phyloP scores from a whole-genome alignment of 2,113 vertebrate genomes.

The Rhegmatorhina hoffmannsi region DNA sequence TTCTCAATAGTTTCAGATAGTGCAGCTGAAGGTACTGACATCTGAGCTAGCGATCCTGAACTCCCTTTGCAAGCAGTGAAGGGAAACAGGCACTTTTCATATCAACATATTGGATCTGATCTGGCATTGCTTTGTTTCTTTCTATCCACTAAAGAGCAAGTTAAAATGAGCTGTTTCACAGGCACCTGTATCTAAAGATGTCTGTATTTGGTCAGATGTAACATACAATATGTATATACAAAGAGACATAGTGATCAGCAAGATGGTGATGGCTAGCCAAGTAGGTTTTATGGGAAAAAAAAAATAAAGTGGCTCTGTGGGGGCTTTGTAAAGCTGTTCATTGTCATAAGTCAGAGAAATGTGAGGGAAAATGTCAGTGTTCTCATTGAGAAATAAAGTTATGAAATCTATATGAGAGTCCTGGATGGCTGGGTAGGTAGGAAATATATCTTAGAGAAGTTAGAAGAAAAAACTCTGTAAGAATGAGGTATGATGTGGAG shows the following conservation, averaged over 20 bases:
- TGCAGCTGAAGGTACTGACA: not conserved
- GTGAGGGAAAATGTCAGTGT: not conserved
- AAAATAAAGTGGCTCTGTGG: not conserved
- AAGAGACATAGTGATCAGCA: not conserved
- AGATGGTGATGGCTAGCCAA: not conserved
- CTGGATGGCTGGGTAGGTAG: not conserved
- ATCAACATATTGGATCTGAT: not conserved
- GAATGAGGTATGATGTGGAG: not conserved
- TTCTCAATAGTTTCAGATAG: not conserved
- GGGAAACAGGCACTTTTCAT: not conserved
- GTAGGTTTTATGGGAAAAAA: not conserved
- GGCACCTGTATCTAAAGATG: not conserved
- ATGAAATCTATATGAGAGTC: not conserved
- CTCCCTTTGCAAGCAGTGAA: not conserved
- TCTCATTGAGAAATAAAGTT: not conserved
- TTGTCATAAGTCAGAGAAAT: not conserved
- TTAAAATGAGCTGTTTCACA: not conserved
- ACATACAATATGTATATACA: not conserved
- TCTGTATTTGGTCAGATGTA: not conserved
- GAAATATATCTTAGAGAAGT: not conserved
- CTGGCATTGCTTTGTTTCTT: not conserved
- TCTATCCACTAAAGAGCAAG: not conserved
- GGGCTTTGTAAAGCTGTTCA: not conserved
- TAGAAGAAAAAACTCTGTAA: not conserved
- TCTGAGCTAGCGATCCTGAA: not conserved